Percentiles rank a stretch among this genome's conserved stretches.
These are phyloP conservation scores for Limnodromus scolopaceus DNA, from an alignment of 2,797 vertebrate genomes.

Conservation along the genomic window DNA sequence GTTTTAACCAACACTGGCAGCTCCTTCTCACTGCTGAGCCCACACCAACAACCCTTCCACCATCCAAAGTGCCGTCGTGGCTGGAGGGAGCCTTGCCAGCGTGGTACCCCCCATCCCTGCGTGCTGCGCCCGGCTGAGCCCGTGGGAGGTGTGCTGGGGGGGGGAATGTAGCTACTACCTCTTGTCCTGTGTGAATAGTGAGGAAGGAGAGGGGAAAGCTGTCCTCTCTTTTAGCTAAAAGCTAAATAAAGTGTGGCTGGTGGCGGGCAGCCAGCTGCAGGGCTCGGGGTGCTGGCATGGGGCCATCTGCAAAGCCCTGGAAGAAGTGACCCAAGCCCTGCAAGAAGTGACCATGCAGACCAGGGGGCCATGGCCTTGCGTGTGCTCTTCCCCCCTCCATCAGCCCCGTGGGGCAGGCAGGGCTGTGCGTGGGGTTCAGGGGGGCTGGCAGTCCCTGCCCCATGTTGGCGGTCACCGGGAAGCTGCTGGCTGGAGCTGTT, in stretches of 20 bases:
- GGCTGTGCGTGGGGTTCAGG: too few species aligned
- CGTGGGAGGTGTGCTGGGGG: background rate
- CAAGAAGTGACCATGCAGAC: background rate
- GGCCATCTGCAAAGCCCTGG: background rate
- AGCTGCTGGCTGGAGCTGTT: background rate
- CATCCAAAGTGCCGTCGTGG: background rate
- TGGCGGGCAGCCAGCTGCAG: background rate
- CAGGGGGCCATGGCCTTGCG: accelerated
- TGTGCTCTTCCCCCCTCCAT: accelerated
- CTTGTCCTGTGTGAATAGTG: background rate
- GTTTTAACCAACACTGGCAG: background rate
- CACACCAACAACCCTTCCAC: background rate
- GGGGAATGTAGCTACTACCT: background rate
- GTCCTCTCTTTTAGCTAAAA: background rate
- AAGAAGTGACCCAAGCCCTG: background rate
- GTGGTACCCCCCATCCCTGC: background rate
- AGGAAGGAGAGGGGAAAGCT: background rate
- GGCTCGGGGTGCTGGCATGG: accelerated
- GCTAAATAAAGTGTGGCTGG: background rate
- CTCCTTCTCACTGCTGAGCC: background rate
- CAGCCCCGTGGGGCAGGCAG: background rate
- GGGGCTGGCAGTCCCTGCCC: background rate
- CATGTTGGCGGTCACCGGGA: accelerated
- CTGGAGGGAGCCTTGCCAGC: background rate
- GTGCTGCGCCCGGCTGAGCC: background rate